These are phyloP conservation scores for Gymnosoma rotundatum DNA, from an alignment of 2,888 invertebrate genomes.

Conservation along the genomic window DNA sequence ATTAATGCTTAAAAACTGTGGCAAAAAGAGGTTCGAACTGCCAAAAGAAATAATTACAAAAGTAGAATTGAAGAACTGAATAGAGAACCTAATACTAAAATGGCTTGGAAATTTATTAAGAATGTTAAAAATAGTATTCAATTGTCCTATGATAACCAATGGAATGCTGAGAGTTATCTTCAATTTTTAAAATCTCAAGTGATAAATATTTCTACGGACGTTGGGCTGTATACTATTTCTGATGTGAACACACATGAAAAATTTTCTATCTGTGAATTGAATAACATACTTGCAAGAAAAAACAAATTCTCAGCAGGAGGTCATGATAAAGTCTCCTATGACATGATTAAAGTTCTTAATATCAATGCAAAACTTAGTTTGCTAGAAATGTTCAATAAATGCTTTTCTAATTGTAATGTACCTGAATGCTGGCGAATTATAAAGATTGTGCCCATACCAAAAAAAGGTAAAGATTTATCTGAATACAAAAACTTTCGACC, in stretches of 20 bases:
- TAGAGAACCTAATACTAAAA: slow-evolving; percentile 3
- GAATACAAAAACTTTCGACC: slow-evolving; percentile 26
- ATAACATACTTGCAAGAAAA: neutral
- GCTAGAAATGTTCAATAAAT: neutral
- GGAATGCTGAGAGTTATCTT: slow-evolving; percentile 3
- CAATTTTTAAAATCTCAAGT: slow-evolving; percentile 10
- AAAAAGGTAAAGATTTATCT: slow-evolving; percentile 11
- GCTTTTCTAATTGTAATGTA: too few species aligned
- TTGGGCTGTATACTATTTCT: too few species aligned
- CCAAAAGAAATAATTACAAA: too few species aligned
- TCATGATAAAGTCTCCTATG: neutral
- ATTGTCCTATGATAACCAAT: neutral
- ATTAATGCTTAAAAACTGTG: too few species aligned
- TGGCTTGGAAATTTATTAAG: slow-evolving; percentile 22
- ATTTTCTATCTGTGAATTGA: neutral
- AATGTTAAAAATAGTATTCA: slow-evolving; percentile 8
- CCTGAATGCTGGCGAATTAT: too few species aligned
- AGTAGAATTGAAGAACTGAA: slow-evolving; percentile 18
- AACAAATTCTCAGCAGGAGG: slow-evolving; percentile 22
- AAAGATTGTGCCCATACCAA: slow-evolving; percentile 14
- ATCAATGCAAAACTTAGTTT: neutral
- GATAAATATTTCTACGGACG: too few species aligned
- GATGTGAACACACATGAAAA: too few species aligned
- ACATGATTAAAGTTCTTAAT: slow-evolving; percentile 2
- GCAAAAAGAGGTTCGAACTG: too few species aligned